These are phyloP conservation scores for Lagopus leucura DNA, from an alignment of 2,113 vertebrate genomes.

Conservation along the genomic window DNA sequence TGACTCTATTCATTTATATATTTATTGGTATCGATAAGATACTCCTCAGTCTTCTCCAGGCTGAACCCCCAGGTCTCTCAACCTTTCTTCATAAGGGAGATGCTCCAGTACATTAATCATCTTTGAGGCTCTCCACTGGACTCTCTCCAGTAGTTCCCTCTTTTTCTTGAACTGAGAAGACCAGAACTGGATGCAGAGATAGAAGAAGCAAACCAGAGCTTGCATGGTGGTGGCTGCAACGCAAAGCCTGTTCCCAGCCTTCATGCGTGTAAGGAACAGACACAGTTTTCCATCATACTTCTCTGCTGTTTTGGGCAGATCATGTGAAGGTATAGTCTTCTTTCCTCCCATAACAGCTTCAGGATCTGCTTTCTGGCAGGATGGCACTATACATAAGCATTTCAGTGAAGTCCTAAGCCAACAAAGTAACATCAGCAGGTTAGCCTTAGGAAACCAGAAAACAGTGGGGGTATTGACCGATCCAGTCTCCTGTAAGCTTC, in stretches of 20 bases:
- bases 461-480: accelerated
- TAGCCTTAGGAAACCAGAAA: background rate
- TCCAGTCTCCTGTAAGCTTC: background rate
- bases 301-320: background rate
- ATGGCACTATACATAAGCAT: background rate
- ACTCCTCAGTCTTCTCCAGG: too few relatives aligned
- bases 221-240: background rate
- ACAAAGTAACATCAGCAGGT: background rate
- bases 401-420: background rate
- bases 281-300: accelerated
- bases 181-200: too few relatives aligned
- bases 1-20: too few relatives aligned
- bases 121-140: too few relatives aligned
- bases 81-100: too few relatives aligned
- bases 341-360: background rate
- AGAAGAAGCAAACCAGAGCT: background rate
- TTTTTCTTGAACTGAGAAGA: too few relatives aligned
- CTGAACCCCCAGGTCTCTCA: too few relatives aligned
- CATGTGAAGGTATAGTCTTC: background rate
- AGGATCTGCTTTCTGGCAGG: background rate
- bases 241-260: background rate
- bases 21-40: too few relatives aligned
- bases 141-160: too few relatives aligned
- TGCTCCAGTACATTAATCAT: too few relatives aligned
- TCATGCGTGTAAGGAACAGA: background rate